Evolutionary conservation across 2,113 vertebrate genomes (phyloP).

Genomic region (Dicentrarchus labrax): DNA sequence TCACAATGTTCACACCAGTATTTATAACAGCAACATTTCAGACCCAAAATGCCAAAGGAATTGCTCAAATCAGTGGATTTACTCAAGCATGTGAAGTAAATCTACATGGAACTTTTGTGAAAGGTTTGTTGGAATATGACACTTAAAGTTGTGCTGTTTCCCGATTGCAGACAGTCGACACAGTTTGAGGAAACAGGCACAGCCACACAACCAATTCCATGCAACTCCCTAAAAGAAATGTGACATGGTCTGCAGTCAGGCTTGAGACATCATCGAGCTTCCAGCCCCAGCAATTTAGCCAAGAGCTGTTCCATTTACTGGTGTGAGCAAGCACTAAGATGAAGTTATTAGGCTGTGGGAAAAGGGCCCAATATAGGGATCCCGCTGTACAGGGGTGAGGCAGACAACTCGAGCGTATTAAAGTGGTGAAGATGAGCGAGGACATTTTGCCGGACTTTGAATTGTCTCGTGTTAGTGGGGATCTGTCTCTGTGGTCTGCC

Average conservation of each 20-base stretch:
- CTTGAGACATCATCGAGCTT: not conserved
- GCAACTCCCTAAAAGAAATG: conserved; percentile 22
- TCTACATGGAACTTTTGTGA: not conserved
- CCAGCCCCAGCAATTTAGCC: not conserved
- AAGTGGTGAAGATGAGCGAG: not conserved
- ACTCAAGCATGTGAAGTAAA: not conserved
- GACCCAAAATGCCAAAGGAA: too few relatives aligned
- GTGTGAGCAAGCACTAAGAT: not conserved
- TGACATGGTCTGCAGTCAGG: not conserved
- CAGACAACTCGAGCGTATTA: not conserved
- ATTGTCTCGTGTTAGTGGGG: not conserved
- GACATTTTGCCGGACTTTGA: not conserved
- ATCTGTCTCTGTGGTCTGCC: conserved; percentile 14
- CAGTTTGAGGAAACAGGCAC: not conserved
- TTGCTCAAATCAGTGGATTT: not conserved
- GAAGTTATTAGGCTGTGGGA: not conserved
- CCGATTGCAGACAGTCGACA: conserved; percentile 7
- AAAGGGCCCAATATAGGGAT: not conserved
- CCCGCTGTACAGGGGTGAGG: not conserved
- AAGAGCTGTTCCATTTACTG: conserved; percentile 41
- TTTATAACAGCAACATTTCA: not conserved
- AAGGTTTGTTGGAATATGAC: not conserved
- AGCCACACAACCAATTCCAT: not conserved
- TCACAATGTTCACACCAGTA: not conserved
- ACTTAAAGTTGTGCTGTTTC: not conserved